A percentile compares a stretch with the other conserved stretches of the same genome.
Evolutionary conservation across 2,797 vertebrate species (phyloP).

Genomic region (Toxotes lorentzi): DNA sequence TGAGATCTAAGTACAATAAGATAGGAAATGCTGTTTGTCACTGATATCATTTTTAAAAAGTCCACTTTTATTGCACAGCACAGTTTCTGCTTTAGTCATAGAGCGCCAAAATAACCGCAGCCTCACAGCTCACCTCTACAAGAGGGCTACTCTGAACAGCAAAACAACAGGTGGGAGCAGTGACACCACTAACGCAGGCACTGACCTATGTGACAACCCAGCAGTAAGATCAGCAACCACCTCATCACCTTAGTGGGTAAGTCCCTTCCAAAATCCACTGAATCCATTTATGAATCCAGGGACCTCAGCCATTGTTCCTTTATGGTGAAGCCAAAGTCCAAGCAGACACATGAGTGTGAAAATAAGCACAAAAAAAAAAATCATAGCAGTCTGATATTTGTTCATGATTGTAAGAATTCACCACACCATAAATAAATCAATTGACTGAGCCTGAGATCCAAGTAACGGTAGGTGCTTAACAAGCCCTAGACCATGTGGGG

Average conservation of each 20-base stretch:
- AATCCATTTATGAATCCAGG: conserved; percentile 39
- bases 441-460: background rate
- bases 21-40: conserved; percentile 18
- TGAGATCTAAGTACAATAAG: background rate
- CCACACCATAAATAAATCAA: no score
- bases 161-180: conserved; percentile 38
- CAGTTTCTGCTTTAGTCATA: background rate
- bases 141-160: conserved; percentile 6
- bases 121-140: conserved; percentile 8
- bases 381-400: background rate
- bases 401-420: background rate
- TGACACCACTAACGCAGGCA: conserved; percentile 32
- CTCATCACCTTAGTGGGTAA: conserved; percentile 48
- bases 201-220: conserved; percentile 42
- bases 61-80: background rate
- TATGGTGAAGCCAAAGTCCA: conserved; percentile 11
- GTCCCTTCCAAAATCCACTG: conserved; percentile 50
- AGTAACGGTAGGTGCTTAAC: background rate
- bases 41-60: background rate
- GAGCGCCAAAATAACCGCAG: background rate
- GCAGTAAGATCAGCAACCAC: conserved; percentile 47
- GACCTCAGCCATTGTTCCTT: background rate
- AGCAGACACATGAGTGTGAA: conserved; percentile 1
- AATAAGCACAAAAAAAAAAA: background rate
- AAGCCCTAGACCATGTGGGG: background rate